phyloP scores from a whole-genome alignment of 2,888 invertebrate species.

The Drosophila ezoana region DNA sequence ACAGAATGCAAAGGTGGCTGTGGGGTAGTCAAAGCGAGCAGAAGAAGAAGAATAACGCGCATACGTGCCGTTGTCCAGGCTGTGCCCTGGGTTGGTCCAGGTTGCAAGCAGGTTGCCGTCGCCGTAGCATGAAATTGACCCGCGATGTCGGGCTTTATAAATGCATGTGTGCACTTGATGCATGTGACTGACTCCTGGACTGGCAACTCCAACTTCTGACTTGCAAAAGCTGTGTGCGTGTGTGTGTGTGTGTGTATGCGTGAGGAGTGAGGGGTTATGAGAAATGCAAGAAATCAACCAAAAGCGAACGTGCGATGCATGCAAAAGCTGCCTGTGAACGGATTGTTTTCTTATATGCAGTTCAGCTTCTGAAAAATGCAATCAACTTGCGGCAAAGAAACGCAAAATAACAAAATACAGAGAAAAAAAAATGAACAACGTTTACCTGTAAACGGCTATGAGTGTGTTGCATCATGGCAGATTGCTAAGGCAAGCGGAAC shows the following conservation, averaged over 20 bases:
- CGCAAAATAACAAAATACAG: slow-evolving; percentile 20
- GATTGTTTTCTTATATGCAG: slow-evolving; percentile 75
- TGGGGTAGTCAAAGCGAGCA: slow-evolving; percentile 13
- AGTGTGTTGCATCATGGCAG: slow-evolving; percentile 47
- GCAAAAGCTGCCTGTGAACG: slow-evolving; percentile 66
- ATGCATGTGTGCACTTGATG: slow-evolving; percentile 73
- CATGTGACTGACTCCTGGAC: slow-evolving; percentile 61
- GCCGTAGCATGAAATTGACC: slow-evolving; percentile 75
- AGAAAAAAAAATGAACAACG: background rate
- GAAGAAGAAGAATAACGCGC: slow-evolving; percentile 67
- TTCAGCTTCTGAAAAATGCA: slow-evolving; percentile 73
- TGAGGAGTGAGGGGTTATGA: slow-evolving; percentile 56
- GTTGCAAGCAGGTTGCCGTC: slow-evolving; percentile 32
- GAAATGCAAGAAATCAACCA: slow-evolving; percentile 81
- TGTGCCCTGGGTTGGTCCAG: slow-evolving; percentile 38
- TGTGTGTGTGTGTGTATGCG: background rate
- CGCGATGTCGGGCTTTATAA: slow-evolving; percentile 77
- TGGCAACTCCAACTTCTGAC: slow-evolving; percentile 23
- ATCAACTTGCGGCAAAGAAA: slow-evolving; percentile 75
- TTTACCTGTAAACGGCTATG: slow-evolving; percentile 63
- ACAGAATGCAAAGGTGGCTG: slow-evolving; percentile 53
- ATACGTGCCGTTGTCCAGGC: slow-evolving; percentile 76
- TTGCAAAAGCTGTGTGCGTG: slow-evolving; percentile 1
- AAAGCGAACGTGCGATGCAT: slow-evolving; percentile 78
- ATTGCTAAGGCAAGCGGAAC: slow-evolving; percentile 71